Evolutionary conservation across 2,797 vertebrate species (phyloP).

Genomic region (Cossypha polioptera): DNA sequence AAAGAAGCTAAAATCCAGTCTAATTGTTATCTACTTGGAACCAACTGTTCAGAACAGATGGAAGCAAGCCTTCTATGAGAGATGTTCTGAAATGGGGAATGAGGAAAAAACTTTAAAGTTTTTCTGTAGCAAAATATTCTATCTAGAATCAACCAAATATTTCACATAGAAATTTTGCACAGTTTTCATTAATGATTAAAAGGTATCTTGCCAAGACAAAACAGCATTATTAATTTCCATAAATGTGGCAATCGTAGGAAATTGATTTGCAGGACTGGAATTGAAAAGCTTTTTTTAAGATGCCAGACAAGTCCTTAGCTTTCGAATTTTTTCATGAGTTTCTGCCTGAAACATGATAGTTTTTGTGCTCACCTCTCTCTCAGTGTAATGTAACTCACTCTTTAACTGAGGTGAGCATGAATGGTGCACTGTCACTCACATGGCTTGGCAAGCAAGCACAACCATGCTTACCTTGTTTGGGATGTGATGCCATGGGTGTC

Average conservation of each 20-base stretch:
- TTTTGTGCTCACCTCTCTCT: not conserved
- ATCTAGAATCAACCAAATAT: not conserved
- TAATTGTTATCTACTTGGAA: not conserved
- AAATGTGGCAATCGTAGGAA: not conserved
- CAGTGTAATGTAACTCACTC: not conserved
- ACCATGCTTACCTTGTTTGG: not conserved
- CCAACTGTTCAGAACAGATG: constrained; percentile 23
- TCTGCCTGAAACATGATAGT: not conserved
- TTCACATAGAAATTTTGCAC: not conserved
- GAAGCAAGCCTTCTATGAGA: not conserved
- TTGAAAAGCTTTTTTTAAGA: not conserved
- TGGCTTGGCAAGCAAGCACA: not conserved
- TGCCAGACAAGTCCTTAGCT: not conserved
- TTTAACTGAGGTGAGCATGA: not conserved
- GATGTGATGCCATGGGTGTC: not conserved
- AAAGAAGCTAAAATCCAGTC: not conserved
- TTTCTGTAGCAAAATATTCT: not conserved
- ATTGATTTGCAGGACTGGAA: not conserved
- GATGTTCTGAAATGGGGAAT: not conserved
- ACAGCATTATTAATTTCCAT: not conserved
- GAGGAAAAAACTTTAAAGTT: not conserved
- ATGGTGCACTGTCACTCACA: not conserved
- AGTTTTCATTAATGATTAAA: not conserved
- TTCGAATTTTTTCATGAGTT: not conserved
- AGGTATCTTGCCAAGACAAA: not conserved